These are phyloP conservation scores for Papilio polytes DNA, from an alignment of 1,140 invertebrate genomes.

Conservation along the genomic window DNA sequence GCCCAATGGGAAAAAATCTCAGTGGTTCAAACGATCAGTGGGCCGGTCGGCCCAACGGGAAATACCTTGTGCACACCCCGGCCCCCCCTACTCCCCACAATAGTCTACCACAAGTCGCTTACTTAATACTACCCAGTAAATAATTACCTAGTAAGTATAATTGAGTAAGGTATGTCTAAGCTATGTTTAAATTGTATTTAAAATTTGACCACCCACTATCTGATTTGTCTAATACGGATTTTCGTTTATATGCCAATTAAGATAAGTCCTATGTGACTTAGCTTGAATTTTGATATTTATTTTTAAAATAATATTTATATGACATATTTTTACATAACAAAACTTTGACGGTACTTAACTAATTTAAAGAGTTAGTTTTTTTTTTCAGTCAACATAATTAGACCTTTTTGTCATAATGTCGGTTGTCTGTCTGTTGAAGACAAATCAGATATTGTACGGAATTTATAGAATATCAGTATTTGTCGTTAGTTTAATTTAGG, in stretches of 20 bases:
- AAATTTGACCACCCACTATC: slow-evolving; percentile 32
- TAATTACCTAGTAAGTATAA: slow-evolving; percentile 29
- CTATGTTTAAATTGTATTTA: slow-evolving; percentile 40
- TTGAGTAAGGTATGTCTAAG: slow-evolving; percentile 38
- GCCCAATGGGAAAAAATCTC: too few species aligned
- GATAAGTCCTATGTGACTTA: not conserved
- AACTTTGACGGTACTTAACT: too few species aligned
- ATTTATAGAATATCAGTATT: slow-evolving; percentile 37
- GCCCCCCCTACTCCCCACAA: too few species aligned
- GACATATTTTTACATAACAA: too few species aligned
- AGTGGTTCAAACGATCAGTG: too few species aligned
- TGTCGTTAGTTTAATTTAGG: slow-evolving; percentile 27
- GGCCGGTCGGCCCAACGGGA: too few species aligned
- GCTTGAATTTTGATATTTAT: too few species aligned
- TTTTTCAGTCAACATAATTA: not conserved
- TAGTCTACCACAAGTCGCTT: too few species aligned
- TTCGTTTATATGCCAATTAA: not conserved
- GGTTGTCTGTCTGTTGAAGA: not conserved
- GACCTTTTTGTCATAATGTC: not conserved
- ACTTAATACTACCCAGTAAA: not conserved
- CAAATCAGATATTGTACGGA: slow-evolving; percentile 29
- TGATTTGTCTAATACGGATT: slow-evolving; percentile 24
- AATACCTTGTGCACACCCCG: too few species aligned
- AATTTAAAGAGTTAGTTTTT: not conserved
- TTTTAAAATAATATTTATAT: too few species aligned